phyloP scores from a whole-genome alignment of 2,113 vertebrate species.

The Typhlomys cinereus region DNA sequence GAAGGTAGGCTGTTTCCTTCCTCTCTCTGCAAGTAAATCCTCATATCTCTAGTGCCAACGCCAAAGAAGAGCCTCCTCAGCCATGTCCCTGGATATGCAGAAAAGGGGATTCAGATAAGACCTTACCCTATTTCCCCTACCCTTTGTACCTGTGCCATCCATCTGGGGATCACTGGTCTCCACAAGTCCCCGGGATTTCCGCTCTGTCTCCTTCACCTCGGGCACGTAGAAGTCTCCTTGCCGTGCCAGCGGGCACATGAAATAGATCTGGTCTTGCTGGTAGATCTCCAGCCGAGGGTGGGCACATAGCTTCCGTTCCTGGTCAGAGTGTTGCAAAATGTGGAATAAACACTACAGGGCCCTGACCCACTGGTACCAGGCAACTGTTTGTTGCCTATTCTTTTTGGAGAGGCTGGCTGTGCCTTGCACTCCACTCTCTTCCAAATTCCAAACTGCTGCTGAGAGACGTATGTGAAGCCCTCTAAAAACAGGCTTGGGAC shows the following conservation, averaged over 20 bases:
- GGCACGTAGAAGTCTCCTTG: slow-evolving; percentile 96
- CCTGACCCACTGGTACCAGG: background rate
- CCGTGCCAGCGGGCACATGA: slow-evolving; percentile 94
- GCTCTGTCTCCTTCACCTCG: slow-evolving; percentile 91
- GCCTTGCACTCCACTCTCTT: background rate
- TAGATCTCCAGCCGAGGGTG: slow-evolving; percentile 94
- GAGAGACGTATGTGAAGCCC: background rate
- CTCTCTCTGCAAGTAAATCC: slow-evolving; percentile 14
- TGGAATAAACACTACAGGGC: background rate
- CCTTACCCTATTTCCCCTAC: background rate
- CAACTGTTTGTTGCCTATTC: background rate
- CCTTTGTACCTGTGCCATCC: slow-evolving; percentile 90
- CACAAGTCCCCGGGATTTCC: slow-evolving; percentile 85
- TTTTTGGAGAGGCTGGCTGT: background rate
- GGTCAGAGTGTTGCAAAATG: slow-evolving; percentile 57
- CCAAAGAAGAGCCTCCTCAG: background rate
- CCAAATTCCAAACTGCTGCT: background rate
- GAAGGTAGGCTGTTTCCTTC: background rate
- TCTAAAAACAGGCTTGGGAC: background rate
- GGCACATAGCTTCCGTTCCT: slow-evolving; percentile 95
- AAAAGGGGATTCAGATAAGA: background rate
- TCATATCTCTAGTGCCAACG: background rate
- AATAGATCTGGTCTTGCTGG: slow-evolving; percentile 90
- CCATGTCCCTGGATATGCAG: background rate
- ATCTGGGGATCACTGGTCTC: slow-evolving; percentile 87